A percentile compares a stretch with the other conserved stretches of the same genome.
Evolutionary conservation across 2,113 vertebrate species (phyloP).

Genomic region (Garra rufa): DNA sequence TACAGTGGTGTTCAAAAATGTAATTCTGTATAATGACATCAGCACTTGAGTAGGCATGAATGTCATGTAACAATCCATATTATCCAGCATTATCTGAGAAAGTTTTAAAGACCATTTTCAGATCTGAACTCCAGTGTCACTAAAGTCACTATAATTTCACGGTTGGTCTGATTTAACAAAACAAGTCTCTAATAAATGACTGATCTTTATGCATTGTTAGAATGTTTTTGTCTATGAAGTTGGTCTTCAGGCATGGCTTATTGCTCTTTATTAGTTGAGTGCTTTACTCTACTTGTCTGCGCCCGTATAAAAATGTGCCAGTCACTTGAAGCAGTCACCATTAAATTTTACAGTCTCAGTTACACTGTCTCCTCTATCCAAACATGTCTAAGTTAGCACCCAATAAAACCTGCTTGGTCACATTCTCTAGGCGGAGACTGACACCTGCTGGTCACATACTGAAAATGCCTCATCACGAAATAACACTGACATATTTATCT

Average conservation of each 20-base stretch:
- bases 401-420: not conserved
- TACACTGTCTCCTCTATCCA: conserved; percentile 45
- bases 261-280: conserved; percentile 9
- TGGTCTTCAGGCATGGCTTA: not conserved
- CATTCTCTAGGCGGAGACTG: conserved; percentile 25
- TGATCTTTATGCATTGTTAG: not conserved
- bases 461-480: not conserved
- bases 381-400: conserved; percentile 39
- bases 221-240: not conserved
- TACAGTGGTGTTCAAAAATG: too few species aligned
- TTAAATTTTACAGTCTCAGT: conserved; percentile 50
- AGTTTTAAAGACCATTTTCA: not conserved
- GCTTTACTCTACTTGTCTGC: not conserved
- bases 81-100: not conserved
- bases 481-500: not conserved
- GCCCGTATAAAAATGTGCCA: not conserved
- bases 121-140: not conserved
- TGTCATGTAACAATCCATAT: not conserved
- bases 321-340: conserved; percentile 10
- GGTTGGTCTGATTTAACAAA: not conserved
- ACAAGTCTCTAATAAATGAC: not conserved
- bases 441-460: conserved; percentile 42
- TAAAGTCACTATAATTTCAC: not conserved
- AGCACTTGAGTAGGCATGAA: not conserved
- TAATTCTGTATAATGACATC: too few species aligned